Percentiles rank a stretch among this genome's conserved stretches.
These are phyloP conservation scores for Selenia dentaria DNA, from an alignment of 2,888 invertebrate species.

Conservation along the genomic window DNA sequence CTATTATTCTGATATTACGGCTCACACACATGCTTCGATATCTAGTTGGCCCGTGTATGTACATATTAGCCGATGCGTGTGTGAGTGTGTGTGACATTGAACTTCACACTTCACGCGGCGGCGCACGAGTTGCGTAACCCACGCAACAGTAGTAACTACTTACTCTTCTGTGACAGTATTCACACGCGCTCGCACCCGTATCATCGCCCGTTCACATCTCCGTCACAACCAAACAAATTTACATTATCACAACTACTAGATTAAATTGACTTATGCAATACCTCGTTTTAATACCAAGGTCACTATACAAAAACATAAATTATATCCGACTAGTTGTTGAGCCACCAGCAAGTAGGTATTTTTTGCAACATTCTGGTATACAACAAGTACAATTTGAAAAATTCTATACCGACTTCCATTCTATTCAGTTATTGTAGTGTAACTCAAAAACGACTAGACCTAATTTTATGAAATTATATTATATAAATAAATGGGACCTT, in stretches of 20 bases:
- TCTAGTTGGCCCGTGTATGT: slow-evolving; percentile 41
- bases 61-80: slow-evolving; percentile 31
- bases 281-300: slow-evolving; percentile 16
- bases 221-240: slow-evolving; percentile 29
- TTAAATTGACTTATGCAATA: slow-evolving; percentile 30
- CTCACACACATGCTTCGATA: slow-evolving; percentile 45
- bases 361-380: too few relatives aligned
- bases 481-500: too few relatives aligned
- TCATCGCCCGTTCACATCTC: slow-evolving; percentile 9
- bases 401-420: too few relatives aligned
- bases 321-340: slow-evolving; percentile 9
- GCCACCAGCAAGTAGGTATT: too few relatives aligned
- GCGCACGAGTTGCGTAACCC: slow-evolving; percentile 77
- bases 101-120: slow-evolving; percentile 81
- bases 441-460: too few relatives aligned
- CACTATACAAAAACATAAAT: slow-evolving; percentile 13
- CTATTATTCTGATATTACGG: slow-evolving; percentile 70
- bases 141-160: slow-evolving; percentile 33
- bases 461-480: too few relatives aligned
- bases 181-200: slow-evolving; percentile 23
- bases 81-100: slow-evolving; percentile 80
- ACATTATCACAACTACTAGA: slow-evolving; percentile 29
- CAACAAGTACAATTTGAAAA: too few relatives aligned
- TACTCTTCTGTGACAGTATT: slow-evolving; percentile 13
- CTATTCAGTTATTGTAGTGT: too few relatives aligned